Percentiles rank a stretch among this genome's conserved stretches.
These are phyloP conservation scores for Andrena bucephala DNA, from an alignment of 2,888 invertebrate genomes.

Conservation along the genomic window DNA sequence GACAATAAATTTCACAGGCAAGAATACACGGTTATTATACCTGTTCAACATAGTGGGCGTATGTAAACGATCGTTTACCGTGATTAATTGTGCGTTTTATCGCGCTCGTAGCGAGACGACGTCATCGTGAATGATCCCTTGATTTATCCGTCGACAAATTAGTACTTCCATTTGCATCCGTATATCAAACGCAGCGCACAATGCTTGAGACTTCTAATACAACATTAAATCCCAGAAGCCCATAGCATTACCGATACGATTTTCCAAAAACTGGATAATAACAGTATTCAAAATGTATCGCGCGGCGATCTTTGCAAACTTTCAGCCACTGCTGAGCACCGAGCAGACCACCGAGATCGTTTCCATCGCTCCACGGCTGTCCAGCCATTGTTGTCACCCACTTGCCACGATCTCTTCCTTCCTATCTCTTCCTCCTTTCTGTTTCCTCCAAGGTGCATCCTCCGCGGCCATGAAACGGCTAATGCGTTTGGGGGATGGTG, in stretches of 20 bases:
- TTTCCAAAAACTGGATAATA: not conserved
- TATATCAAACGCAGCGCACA: not conserved
- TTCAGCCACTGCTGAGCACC: not conserved
- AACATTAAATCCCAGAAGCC: too few species aligned
- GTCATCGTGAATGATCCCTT: slow-evolving; percentile 40
- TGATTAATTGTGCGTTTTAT: slow-evolving; percentile 59
- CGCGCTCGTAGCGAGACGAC: slow-evolving; percentile 28
- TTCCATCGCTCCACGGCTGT: slow-evolving; percentile 17
- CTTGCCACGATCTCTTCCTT: slow-evolving; percentile 73
- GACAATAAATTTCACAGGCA: slow-evolving; percentile 61
- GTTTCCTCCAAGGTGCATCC: slow-evolving; percentile 42
- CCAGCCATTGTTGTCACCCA: slow-evolving; percentile 76
- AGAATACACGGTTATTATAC: slow-evolving; percentile 59
- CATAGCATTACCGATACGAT: too few species aligned
- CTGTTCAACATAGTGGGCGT: slow-evolving; percentile 42
- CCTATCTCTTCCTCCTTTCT: slow-evolving; percentile 64
- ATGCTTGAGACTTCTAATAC: slow-evolving; percentile 2
- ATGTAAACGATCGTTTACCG: slow-evolving; percentile 65
- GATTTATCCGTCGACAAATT: slow-evolving; percentile 61
- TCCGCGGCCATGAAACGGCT: slow-evolving; percentile 76
- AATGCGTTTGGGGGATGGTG: slow-evolving; percentile 75
- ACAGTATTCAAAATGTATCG: not conserved
- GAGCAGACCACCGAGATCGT: slow-evolving; percentile 32
- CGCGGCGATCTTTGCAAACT: slow-evolving; percentile 11
- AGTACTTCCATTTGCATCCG: slow-evolving; percentile 17